Evolutionary conservation across 2,113 vertebrate species (phyloP).

Genomic region (Cranoglanis bouderius): DNA sequence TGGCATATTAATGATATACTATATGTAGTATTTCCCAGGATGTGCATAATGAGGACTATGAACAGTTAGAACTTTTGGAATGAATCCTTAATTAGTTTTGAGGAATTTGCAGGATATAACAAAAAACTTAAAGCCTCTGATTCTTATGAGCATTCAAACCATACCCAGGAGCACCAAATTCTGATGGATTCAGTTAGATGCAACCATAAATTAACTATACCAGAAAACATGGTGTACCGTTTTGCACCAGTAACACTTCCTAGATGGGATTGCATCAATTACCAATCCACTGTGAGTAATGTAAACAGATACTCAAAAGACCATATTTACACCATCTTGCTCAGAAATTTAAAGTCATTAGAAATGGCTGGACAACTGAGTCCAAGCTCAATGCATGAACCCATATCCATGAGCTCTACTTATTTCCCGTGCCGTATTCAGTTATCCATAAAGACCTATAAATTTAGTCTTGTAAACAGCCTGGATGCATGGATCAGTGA

Average conservation of each 20-base stretch:
- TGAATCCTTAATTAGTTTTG: neutral
- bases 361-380: conserved; percentile 6
- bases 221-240: neutral
- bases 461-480: conserved; percentile 31
- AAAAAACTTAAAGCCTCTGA: neutral
- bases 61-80: neutral
- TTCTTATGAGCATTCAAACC: neutral
- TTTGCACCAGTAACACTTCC: neutral
- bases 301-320: neutral
- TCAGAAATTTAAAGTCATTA: neutral
- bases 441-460: conserved; percentile 34
- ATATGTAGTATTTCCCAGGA: neutral
- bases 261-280: neutral
- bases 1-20: neutral
- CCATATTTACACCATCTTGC: neutral
- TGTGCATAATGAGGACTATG: neutral
- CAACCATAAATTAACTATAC: neutral
- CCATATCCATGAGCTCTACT: conserved; percentile 21
- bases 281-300: neutral
- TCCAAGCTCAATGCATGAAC: neutral
- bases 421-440: conserved; percentile 3
- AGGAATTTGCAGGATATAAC: neutral
- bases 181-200: neutral
- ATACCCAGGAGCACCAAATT: neutral
- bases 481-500: conserved; percentile 43